Conservation (phyloP, 2,888 invertebrate species). For the Nomada ruficornis region DNA sequence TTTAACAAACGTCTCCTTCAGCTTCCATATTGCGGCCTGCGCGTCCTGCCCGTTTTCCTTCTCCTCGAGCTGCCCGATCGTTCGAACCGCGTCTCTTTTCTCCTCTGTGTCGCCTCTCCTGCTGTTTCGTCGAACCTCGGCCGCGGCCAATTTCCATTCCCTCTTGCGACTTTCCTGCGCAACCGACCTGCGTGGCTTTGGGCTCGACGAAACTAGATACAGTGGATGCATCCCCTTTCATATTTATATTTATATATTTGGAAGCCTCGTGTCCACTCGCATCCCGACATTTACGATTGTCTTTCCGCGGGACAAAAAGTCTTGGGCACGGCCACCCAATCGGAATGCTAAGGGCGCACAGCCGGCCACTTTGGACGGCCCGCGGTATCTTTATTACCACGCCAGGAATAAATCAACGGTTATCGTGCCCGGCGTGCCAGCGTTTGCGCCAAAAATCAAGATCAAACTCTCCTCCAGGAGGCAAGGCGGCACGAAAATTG, state of each 20-base stretch:
- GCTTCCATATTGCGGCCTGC: conserved; percentile 65
- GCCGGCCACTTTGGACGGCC: too few species aligned
- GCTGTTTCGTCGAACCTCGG: background rate
- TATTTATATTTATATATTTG: too few species aligned
- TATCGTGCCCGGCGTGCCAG: conserved; percentile 43
- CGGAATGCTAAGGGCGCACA: background rate
- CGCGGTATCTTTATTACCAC: conserved; percentile 49
- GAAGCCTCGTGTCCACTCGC: too few species aligned
- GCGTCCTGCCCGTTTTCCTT: conserved; percentile 28
- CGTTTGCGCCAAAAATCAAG: conserved; percentile 55
- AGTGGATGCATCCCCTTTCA: too few species aligned
- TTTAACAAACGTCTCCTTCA: conserved; percentile 73
- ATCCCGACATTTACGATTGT: background rate
- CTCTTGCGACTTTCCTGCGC: background rate
- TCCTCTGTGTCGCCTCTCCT: background rate
- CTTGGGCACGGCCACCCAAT: background rate
- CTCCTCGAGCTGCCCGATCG: conserved; percentile 23
- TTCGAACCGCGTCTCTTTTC: conserved; percentile 2
- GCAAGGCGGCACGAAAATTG: conserved; percentile 50
- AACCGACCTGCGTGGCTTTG: background rate
- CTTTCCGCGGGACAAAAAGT: background rate
- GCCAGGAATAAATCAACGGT: conserved; percentile 52
- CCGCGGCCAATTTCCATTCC: conserved; percentile 15
- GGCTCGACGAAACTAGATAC: too few species aligned
- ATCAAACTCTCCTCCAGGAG: conserved; percentile 24